A percentile compares a stretch with the other conserved stretches of the same genome.
phyloP scores from a whole-genome alignment of 1,140 invertebrate species.

The Trichomalopsis sarcophagae region DNA sequence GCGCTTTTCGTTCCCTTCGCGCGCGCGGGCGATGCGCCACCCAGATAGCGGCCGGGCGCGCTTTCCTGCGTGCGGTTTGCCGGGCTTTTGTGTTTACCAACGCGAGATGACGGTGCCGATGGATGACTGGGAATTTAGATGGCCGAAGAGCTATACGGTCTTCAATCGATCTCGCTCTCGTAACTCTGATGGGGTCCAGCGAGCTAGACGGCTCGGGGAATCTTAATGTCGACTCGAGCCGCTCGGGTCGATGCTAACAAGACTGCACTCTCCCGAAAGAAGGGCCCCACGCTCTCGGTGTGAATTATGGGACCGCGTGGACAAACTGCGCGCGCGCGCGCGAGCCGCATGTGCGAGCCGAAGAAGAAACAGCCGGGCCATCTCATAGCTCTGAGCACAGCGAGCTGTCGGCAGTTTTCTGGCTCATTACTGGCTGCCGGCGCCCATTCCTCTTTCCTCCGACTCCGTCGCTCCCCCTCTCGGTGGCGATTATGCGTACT shows the following conservation, averaged over 20 bases:
- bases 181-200: background rate
- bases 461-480: background rate
- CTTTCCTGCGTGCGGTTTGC: background rate
- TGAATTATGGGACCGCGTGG: slow-evolving; percentile 68
- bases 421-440: slow-evolving; percentile 71
- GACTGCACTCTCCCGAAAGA: slow-evolving; percentile 49
- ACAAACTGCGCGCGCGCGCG: slow-evolving; percentile 44
- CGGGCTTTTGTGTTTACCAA: background rate
- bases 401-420: slow-evolving; percentile 74
- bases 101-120: background rate
- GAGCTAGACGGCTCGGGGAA: slow-evolving; percentile 29
- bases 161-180: background rate
- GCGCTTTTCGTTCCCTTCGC: slow-evolving; percentile 62
- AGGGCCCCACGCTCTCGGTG: slow-evolving; percentile 51
- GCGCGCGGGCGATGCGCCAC: background rate
- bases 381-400: slow-evolving; percentile 58
- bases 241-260: slow-evolving; percentile 63
- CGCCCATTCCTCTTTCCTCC: slow-evolving; percentile 67
- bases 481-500: background rate
- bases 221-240: slow-evolving; percentile 36
- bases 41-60: background rate
- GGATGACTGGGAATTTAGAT: background rate
- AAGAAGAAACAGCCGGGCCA: slow-evolving; percentile 59
- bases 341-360: slow-evolving; percentile 11
- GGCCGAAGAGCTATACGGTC: background rate